Percentiles rank a stretch among this genome's conserved stretches.
phyloP scores from a whole-genome alignment of 2,888 invertebrate genomes.

The Caenorhabditis angaria region DNA sequence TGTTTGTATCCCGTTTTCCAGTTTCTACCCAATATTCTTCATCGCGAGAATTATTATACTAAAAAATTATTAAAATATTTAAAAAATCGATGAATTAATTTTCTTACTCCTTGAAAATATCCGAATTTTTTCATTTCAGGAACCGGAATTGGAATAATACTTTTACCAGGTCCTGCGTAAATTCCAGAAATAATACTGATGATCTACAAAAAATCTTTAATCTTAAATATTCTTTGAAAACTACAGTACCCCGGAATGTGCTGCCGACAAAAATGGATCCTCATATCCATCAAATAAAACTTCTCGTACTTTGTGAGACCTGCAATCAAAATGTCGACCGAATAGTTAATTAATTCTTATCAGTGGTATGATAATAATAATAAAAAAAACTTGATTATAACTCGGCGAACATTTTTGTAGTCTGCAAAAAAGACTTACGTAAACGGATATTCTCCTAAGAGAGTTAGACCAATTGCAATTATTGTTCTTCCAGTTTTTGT shows the following conservation, averaged over 20 bases:
- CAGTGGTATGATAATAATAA: not conserved
- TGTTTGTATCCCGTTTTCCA: constrained; percentile 57
- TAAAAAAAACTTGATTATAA: not conserved
- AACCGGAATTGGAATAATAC: constrained; percentile 63
- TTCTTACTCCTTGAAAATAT: constrained; percentile 59
- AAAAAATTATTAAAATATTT: constrained; percentile 19
- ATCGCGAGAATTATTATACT: constrained; percentile 68
- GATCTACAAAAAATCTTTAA: constrained; percentile 20
- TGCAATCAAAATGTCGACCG: constrained; percentile 23
- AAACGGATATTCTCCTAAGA: constrained; percentile 59
- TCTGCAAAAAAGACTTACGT: constrained; percentile 35
- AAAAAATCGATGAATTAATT: not conserved
- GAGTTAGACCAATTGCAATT: constrained; percentile 43
- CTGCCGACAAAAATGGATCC: constrained; percentile 60
- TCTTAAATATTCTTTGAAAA: constrained; percentile 6
- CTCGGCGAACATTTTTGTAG: not conserved
- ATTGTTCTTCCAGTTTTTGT: constrained; percentile 35
- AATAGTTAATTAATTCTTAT: not conserved
- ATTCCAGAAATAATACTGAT: constrained; percentile 38
- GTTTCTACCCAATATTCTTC: constrained; percentile 64
- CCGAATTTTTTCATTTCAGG: constrained; percentile 62
- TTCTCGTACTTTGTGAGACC: constrained; percentile 58
- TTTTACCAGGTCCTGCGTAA: constrained; percentile 43
- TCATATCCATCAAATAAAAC: constrained; percentile 66
- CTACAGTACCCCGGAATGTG: constrained; percentile 47